Conservation (phyloP, 2,113 vertebrate genomes). For the Struthio camelus region DNA sequence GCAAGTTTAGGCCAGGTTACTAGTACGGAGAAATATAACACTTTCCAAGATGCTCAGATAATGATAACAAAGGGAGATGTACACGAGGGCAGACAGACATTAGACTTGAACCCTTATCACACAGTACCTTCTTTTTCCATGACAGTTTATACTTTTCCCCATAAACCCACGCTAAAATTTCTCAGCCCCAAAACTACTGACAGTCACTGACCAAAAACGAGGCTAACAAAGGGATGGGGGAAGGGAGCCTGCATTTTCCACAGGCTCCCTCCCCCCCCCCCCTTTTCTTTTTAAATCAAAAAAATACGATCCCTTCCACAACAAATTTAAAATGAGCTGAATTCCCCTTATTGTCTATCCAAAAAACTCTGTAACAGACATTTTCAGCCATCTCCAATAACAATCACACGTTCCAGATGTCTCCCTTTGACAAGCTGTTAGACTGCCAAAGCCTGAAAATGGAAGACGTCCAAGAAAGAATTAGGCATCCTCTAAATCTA, state of each 20-base stretch:
- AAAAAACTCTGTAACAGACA: not conserved
- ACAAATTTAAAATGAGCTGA: not conserved
- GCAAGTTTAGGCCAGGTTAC: not conserved
- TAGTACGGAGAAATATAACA: not conserved
- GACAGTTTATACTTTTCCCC: not conserved
- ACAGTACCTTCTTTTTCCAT: not conserved
- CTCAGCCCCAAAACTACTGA: not conserved
- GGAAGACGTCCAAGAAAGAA: constrained; percentile 41
- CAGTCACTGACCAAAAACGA: not conserved
- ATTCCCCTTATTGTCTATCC: not conserved
- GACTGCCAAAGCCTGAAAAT: constrained; percentile 9
- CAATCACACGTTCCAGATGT: constrained; percentile 15
- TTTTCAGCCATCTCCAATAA: constrained; percentile 19
- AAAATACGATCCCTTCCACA: not conserved
- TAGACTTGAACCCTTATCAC: not conserved
- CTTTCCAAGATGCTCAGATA: not conserved
- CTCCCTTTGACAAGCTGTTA: constrained; percentile 10
- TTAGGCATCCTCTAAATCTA: constrained; percentile 30
- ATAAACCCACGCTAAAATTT: not conserved
- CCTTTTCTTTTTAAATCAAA: not conserved
- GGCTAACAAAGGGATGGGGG: not conserved
- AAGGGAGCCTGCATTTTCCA: not conserved
- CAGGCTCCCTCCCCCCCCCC: no score
- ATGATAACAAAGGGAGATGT: accelerated
- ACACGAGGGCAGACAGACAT: not conserved